Percentiles rank a stretch among this genome's conserved stretches.
Evolutionary conservation across 2,113 vertebrate genomes (phyloP).

Genomic region (Indicator indicator): DNA sequence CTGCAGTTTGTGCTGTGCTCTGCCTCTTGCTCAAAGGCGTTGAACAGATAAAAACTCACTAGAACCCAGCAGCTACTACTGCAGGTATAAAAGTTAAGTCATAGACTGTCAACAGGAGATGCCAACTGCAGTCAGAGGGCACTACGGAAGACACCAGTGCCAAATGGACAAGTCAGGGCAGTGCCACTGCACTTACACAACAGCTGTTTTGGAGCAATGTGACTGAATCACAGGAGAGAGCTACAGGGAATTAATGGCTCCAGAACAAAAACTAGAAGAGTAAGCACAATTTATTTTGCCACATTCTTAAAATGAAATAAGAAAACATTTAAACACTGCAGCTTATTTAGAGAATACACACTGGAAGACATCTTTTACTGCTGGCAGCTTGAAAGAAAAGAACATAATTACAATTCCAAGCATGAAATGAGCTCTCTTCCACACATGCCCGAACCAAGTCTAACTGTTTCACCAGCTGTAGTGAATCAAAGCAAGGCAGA

Average conservation of each 20-base stretch:
- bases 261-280: neutral
- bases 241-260: neutral
- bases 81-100: neutral
- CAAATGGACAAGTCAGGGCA: neutral
- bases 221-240: neutral
- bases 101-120: rapidly evolving
- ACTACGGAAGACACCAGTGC: neutral
- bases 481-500: slow-evolving; percentile 77
- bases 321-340: slow-evolving; percentile 52
- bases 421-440: slow-evolving; percentile 71
- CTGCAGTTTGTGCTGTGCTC: neutral
- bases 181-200: neutral
- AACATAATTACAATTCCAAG: slow-evolving; percentile 72
- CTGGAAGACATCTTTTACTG: slow-evolving; percentile 66
- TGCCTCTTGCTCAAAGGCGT: neutral
- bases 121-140: rapidly evolving
- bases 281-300: slow-evolving; percentile 57
- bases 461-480: slow-evolving; percentile 77
- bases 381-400: slow-evolving; percentile 71
- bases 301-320: slow-evolving; percentile 51
- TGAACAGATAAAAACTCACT: neutral
- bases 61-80: neutral
- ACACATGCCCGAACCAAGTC: slow-evolving; percentile 75
- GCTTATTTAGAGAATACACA: slow-evolving; percentile 62
- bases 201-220: neutral